A percentile compares a stretch with the other conserved stretches of the same genome.
Evolutionary conservation across 53 echinoderm and acorn worm species (phyloP).

Genomic region (Antedon mediterranea): DNA sequence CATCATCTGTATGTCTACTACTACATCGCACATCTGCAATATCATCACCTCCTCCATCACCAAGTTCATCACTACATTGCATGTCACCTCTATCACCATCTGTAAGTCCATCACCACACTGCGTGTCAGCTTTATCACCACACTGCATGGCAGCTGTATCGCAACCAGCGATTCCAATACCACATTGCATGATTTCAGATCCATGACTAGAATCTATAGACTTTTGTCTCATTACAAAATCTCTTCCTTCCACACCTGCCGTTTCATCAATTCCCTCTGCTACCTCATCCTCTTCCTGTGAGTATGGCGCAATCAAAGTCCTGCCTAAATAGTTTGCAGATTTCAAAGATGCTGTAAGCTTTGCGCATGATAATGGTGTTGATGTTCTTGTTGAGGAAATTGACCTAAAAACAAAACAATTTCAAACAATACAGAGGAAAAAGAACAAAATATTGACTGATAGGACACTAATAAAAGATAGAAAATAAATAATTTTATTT

Average conservation of each 20-base stretch:
- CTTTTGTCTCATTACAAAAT: neutral
- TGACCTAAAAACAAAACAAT: neutral
- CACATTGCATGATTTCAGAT: too few relatives aligned
- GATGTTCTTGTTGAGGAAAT: slow-evolving; percentile 25
- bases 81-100: too few relatives aligned
- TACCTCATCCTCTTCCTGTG: slow-evolving; percentile 11
- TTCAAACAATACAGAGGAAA: too few relatives aligned
- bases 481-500: too few relatives aligned
- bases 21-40: neutral
- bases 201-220: neutral
- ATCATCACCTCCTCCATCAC: too few relatives aligned
- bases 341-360: slow-evolving; percentile 64
- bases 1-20: neutral
- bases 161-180: too few relatives aligned
- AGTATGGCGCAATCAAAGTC: slow-evolving; percentile 54
- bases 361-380: slow-evolving; percentile 51
- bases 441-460: too few relatives aligned
- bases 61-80: too few relatives aligned
- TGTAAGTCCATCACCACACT: too few relatives aligned
- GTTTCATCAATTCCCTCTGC: neutral
- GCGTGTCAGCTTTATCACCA: too few relatives aligned
- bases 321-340: slow-evolving; percentile 66
- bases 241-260: neutral
- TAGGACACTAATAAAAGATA: too few relatives aligned
- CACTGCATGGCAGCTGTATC: too few relatives aligned